A percentile compares a stretch with the other conserved stretches of the same genome.
Conservation (phyloP, 2,113 vertebrate genomes). For the Nothobranchius furzeri region DNA sequence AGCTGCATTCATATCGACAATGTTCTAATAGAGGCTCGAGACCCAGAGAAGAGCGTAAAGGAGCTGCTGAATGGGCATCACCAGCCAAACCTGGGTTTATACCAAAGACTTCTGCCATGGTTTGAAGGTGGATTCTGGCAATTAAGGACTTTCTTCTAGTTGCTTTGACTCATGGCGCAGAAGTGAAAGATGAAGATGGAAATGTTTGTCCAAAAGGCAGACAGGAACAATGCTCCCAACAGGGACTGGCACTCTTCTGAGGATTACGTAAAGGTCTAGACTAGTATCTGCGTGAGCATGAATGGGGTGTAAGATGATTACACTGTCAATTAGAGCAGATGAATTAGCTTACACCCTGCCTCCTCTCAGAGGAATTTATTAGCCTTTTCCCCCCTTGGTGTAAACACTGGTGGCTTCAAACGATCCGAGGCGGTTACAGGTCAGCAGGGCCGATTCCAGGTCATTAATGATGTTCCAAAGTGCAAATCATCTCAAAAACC, state of each 20-base stretch:
- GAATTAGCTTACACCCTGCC: conserved; percentile 40
- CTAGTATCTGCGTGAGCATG: conserved; percentile 38
- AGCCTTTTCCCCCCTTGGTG: conserved; percentile 44
- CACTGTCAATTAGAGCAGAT: conserved; percentile 57
- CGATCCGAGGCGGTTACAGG: conserved; percentile 19
- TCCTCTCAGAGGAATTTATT: conserved; percentile 42
- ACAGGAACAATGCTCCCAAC: conserved; percentile 28
- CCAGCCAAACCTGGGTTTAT: conserved; percentile 42
- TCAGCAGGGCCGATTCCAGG: conserved; percentile 31
- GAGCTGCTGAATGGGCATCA: conserved; percentile 56
- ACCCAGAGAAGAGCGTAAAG: conserved; percentile 37
- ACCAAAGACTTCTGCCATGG: conserved; percentile 47
- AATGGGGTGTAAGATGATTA: conserved; percentile 54
- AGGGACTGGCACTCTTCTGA: conserved; percentile 55
- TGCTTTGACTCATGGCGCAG: conserved; percentile 47
- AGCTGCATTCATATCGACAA: conserved; percentile 60
- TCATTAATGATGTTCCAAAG: conserved; percentile 1
- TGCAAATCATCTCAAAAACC: not conserved
- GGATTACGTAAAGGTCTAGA: conserved; percentile 65
- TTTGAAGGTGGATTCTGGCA: conserved; percentile 37
- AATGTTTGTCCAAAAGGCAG: conserved; percentile 28
- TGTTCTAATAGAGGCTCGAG: conserved; percentile 57
- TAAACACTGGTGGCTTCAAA: conserved; percentile 31
- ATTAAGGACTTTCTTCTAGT: conserved; percentile 51
- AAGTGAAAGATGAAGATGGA: conserved; percentile 37